Conservation (phyloP, 1,140 invertebrate genomes). For the Lasaia peninsularis region DNA sequence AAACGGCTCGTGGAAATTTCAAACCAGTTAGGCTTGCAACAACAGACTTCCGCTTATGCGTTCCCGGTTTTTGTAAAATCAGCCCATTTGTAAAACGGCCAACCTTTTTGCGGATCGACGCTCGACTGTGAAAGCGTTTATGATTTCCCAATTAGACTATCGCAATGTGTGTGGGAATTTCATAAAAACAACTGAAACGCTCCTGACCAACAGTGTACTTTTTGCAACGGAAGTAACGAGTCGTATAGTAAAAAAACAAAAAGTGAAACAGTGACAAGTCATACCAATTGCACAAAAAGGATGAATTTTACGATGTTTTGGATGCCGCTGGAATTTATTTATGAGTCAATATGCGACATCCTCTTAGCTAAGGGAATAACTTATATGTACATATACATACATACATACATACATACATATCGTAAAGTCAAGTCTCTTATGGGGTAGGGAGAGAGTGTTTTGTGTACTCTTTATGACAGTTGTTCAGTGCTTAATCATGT, state of each 20-base stretch:
- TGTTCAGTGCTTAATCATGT: too few species aligned
- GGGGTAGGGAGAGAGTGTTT: too few species aligned
- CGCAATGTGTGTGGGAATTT: not conserved
- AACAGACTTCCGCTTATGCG: conserved; percentile 36
- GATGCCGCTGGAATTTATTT: too few species aligned
- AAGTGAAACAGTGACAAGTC: too few species aligned
- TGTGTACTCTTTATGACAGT: too few species aligned
- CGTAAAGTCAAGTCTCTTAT: too few species aligned
- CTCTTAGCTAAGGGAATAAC: too few species aligned
- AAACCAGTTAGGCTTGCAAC: conserved; percentile 3
- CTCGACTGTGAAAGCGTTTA: conserved; percentile 12
- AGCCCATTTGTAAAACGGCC: conserved; percentile 9
- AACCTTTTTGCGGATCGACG: conserved; percentile 12
- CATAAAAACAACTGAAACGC: not conserved
- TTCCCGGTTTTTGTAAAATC: conserved; percentile 13
- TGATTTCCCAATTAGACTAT: conserved; percentile 16
- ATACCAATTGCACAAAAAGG: too few species aligned
- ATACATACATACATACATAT: too few species aligned
- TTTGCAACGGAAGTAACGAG: not conserved
- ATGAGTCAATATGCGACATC: too few species aligned
- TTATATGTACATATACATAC: too few species aligned
- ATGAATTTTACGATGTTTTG: too few species aligned
- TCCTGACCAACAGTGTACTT: not conserved
- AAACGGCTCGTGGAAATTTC: not conserved
- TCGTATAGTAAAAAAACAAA: not conserved